Evolutionary conservation across 2,797 vertebrate species (phyloP).

Genomic region (Anguilla marmorata): DNA sequence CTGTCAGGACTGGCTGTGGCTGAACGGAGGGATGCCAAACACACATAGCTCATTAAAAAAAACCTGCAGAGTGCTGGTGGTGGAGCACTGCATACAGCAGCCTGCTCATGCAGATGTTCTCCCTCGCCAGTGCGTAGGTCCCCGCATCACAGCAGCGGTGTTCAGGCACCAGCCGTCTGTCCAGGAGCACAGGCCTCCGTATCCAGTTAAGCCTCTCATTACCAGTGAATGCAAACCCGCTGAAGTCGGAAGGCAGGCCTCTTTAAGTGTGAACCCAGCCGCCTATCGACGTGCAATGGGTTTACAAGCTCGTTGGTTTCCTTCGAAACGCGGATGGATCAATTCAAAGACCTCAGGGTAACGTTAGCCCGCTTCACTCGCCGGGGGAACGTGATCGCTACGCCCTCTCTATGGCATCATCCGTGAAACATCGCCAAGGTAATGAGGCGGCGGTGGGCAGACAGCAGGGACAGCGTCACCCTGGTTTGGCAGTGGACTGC

Average conservation of each 20-base stretch:
- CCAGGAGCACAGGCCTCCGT: neutral
- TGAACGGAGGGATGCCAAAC: constrained; percentile 4
- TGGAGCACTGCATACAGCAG: neutral
- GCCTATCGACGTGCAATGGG: too few relatives aligned
- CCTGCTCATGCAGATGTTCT: neutral
- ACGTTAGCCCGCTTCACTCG: neutral
- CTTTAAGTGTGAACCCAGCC: neutral
- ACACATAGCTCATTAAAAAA: constrained; percentile 10
- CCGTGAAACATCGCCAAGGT: constrained; percentile 31
- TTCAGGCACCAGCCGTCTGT: neutral
- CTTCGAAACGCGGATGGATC: neutral
- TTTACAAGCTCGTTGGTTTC: constrained; percentile 4
- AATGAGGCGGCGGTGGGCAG: constrained; percentile 14
- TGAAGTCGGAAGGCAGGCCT: too few relatives aligned
- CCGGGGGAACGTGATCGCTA: neutral
- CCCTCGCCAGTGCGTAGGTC: neutral
- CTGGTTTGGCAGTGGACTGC: constrained; percentile 25
- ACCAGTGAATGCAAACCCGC: neutral
- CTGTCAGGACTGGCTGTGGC: neutral
- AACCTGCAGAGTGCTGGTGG: neutral
- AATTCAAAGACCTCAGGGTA: neutral
- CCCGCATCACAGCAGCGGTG: neutral
- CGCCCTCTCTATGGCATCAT: neutral
- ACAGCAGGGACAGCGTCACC: neutral
- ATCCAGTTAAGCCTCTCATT: neutral